phyloP scores from a whole-genome alignment of 2,797 vertebrate species.

The Coendou prehensilis region DNA sequence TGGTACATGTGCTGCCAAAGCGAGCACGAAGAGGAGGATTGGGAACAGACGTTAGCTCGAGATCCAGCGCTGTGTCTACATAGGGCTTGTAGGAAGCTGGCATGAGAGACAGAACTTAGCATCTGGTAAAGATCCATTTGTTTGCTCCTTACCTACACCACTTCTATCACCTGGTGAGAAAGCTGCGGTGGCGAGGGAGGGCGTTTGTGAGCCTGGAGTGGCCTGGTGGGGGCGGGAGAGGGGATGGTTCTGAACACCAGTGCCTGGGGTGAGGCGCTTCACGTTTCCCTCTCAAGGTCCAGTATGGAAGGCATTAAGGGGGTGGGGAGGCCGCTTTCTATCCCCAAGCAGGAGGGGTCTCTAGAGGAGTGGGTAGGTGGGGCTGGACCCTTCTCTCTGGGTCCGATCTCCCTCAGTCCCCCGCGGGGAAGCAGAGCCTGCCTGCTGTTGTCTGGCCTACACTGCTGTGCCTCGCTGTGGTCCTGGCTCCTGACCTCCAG shows the following conservation, averaged over 20 bases:
- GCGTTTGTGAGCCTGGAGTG: background rate
- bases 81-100: background rate
- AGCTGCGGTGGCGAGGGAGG: background rate
- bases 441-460: background rate
- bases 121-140: background rate
- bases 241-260: background rate
- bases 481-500: background rate
- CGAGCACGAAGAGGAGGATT: background rate
- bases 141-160: background rate
- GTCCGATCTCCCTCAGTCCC: no score
- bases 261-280: background rate
- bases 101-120: background rate
- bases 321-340: background rate
- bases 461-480: fast-evolving
- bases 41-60: background rate
- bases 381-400: background rate
- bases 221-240: background rate
- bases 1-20: background rate
- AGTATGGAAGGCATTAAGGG: background rate
- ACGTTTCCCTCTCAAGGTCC: background rate
- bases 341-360: background rate
- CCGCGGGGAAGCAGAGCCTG: background rate
- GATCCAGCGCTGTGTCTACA: background rate
- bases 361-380: background rate
- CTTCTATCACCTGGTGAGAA: background rate